Evolutionary conservation across 2,113 vertebrate genomes (phyloP), one percentile per base, ranked within the genome.

Genomic region (Silurus meridionalis): DNA sequence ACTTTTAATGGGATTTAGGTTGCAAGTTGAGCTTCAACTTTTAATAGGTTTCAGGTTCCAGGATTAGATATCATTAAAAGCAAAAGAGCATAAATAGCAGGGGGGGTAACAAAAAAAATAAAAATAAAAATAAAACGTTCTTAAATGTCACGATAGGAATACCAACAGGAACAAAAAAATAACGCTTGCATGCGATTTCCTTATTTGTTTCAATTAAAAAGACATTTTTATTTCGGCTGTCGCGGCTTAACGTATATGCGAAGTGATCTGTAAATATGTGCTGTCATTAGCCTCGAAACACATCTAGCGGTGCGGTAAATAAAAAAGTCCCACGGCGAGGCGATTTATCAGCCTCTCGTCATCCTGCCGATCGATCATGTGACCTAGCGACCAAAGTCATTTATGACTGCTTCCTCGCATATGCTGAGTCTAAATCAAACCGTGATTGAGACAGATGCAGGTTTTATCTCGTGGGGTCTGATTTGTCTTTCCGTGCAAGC

Each of bases 281-380:
- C 2, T 60, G 48, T 80, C 61, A 48, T 46, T 69, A 80, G 48
- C 13, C 52, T 78, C 21, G n/a, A 52, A 37, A 17, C 46, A 60
- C 17, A 64, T 81, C 66, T 86, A 23, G 46, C 15, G 28, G 64
- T 21, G n/a, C n/a, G 46, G 53, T 72, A 37, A 86, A 66, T 60
- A 86, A 77, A 86, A 77, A 77, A 8, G 61, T 28, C 23, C 69
- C 61, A 61, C n/a, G 37, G 57, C 2, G 78, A 69, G 69, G 72
- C 63, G 77, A 77, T 84, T 61, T 19, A 89, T 78, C 85, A 77
- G 85, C 57, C 25, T 11, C 52, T 58, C 80, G 75, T 89, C 85
- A 84, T 78, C 82, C 83, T 69, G 46, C 64, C 69, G 60, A 89
- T 89, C 80, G 88, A 89, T 87, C 86, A 89, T 69, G 72, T 87